phyloP scores from a whole-genome alignment of 2,797 vertebrate genomes.

The Propithecus deckenii region DNA sequence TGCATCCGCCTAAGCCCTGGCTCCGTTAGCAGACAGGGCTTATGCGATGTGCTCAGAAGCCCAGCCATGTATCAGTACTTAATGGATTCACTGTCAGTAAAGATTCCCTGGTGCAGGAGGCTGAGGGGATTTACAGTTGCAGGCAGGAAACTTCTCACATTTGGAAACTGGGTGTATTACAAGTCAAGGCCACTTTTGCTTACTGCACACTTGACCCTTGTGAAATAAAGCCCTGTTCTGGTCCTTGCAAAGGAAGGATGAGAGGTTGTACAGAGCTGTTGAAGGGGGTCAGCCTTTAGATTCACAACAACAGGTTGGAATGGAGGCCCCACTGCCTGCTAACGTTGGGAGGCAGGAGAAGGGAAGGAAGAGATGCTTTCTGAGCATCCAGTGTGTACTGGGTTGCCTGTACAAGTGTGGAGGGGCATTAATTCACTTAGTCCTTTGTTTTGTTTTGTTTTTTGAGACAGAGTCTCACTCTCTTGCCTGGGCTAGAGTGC shows the following conservation, averaged over 20 bases:
- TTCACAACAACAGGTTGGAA: background rate
- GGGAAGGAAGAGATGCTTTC: background rate
- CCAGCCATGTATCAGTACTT: conserved; percentile 73
- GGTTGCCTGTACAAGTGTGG: background rate
- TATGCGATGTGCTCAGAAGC: conserved; percentile 73
- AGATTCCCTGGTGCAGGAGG: conserved; percentile 27
- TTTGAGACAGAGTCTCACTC: too few species aligned
- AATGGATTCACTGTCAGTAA: conserved; percentile 70
- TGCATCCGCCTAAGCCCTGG: conserved; percentile 69
- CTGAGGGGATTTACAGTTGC: conserved; percentile 64
- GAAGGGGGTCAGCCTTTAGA: background rate
- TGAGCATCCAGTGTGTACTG: background rate
- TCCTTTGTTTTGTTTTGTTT: background rate
- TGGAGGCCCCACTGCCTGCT: background rate
- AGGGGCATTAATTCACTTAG: background rate
- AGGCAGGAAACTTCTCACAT: conserved; percentile 8
- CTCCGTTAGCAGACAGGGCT: conserved; percentile 67
- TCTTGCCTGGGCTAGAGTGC: too few species aligned
- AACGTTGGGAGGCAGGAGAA: background rate
- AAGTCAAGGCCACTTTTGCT: background rate
- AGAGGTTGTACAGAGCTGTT: background rate
- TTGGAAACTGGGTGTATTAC: background rate
- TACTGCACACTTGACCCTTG: background rate
- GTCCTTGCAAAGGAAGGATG: background rate
- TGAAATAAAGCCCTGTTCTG: background rate